phyloP scores from a whole-genome alignment of 1,140 invertebrate genomes.

The Cherax destructor region DNA sequence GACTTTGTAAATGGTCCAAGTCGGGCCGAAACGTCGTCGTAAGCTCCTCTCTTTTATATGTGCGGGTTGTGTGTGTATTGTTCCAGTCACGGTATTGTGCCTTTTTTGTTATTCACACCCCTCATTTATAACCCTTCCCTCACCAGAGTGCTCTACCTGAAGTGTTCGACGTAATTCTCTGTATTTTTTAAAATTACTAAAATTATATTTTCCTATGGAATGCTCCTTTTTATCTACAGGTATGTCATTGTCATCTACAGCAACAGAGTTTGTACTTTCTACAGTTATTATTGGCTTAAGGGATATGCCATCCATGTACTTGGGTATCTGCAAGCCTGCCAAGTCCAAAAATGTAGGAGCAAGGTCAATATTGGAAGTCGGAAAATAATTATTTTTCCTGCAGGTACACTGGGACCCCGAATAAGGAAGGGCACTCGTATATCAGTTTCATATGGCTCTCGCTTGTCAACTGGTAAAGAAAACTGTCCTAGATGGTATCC shows the following conservation, averaged over 20 bases:
- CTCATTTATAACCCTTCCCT: slow-evolving; percentile 77
- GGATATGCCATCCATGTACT: slow-evolving; percentile 82
- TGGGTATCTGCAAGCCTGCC: slow-evolving; percentile 75
- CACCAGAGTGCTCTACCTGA: slow-evolving; percentile 87
- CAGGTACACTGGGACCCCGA: slow-evolving; percentile 82
- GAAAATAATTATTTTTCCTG: slow-evolving; percentile 76
- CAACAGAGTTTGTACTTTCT: slow-evolving; percentile 39
- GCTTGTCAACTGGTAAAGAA: slow-evolving; percentile 89
- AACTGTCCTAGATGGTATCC: slow-evolving; percentile 90
- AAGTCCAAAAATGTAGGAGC: slow-evolving; percentile 87
- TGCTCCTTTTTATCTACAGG: neutral
- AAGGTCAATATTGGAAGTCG: slow-evolving; percentile 86
- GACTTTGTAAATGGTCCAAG: no score
- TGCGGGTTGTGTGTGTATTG: no score
- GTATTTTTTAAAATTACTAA: neutral
- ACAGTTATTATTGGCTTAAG: slow-evolving; percentile 76
- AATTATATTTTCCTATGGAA: neutral
- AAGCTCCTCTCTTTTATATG: no score
- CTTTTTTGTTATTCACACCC: no score
- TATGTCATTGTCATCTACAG: slow-evolving; percentile 53
- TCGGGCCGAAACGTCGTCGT: no score
- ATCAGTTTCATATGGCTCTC: slow-evolving; percentile 92
- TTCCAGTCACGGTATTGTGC: no score
- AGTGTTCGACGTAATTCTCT: slow-evolving; percentile 76
- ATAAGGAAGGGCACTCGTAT: slow-evolving; percentile 88